Conservation (phyloP, 2,888 invertebrate species). For the Cyclophora punctaria region DNA sequence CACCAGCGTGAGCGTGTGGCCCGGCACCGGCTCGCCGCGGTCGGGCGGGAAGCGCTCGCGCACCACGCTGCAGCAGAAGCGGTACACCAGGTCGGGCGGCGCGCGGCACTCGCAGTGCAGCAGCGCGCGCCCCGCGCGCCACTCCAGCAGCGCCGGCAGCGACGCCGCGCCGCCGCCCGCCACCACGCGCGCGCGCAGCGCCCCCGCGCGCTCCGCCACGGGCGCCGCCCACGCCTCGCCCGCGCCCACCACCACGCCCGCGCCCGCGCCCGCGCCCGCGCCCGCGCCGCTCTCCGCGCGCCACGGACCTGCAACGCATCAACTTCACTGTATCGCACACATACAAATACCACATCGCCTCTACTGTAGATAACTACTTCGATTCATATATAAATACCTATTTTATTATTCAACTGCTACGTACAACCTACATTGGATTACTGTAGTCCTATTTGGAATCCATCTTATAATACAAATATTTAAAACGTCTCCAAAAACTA, state of each 20-base stretch:
- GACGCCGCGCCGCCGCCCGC: slow-evolving; percentile 47
- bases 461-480: no score
- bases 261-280: slow-evolving; percentile 22
- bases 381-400: not conserved
- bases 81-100: slow-evolving; percentile 47
- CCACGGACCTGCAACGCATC: slow-evolving; percentile 13
- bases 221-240: slow-evolving; percentile 83
- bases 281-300: slow-evolving; percentile 28
- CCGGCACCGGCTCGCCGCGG: slow-evolving; percentile 79
- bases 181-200: slow-evolving; percentile 84
- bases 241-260: slow-evolving; percentile 50
- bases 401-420: no score
- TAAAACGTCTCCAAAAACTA: no score
- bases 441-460: no score
- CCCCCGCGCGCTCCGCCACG: slow-evolving; percentile 81
- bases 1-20: slow-evolving; percentile 88
- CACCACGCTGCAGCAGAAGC: slow-evolving; percentile 85
- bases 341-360: not conserved
- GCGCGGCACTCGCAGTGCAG: slow-evolving; percentile 52
- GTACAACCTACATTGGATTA: no score
- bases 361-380: not conserved
- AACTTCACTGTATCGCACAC: slow-evolving; percentile 26
- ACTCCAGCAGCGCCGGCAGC: slow-evolving; percentile 37
- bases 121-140: slow-evolving; percentile 36
- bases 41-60: slow-evolving; percentile 88